Evolutionary conservation across 2,797 vertebrate species (phyloP).

Genomic region (Tarsius wallacei): DNA sequence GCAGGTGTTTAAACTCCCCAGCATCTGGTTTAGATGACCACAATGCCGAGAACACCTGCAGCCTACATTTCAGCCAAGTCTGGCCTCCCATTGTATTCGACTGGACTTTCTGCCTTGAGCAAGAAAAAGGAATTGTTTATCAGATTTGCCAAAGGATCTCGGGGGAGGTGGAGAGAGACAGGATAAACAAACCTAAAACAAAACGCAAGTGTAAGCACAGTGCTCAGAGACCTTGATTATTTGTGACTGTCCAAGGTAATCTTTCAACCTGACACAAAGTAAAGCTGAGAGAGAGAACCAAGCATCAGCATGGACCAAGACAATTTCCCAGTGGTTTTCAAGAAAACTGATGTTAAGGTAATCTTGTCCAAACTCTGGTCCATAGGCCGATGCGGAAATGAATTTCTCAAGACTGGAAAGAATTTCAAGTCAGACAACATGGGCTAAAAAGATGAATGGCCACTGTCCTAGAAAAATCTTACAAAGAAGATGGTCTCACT

Average conservation of each 20-base stretch:
- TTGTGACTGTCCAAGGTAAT: slow-evolving; percentile 69
- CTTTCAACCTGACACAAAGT: slow-evolving; percentile 60
- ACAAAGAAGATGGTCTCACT: not conserved
- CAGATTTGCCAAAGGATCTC: slow-evolving; percentile 87
- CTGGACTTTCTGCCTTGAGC: slow-evolving; percentile 88
- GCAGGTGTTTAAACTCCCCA: slow-evolving; percentile 93
- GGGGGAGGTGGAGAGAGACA: slow-evolving; percentile 81
- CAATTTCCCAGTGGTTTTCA: not conserved
- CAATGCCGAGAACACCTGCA: slow-evolving; percentile 91
- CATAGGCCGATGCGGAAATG: not conserved
- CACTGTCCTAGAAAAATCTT: not conserved
- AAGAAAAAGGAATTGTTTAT: slow-evolving; percentile 90
- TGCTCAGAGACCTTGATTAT: slow-evolving; percentile 57
- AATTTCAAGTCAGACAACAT: not conserved
- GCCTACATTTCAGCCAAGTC: slow-evolving; percentile 84
- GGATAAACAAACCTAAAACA: slow-evolving; percentile 86
- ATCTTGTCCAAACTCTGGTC: not conserved
- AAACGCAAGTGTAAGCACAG: slow-evolving; percentile 77
- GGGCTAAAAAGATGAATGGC: not conserved
- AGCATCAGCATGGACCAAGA: not conserved
- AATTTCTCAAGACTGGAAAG: not conserved
- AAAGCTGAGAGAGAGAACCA: not conserved
- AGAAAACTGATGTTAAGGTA: not conserved
- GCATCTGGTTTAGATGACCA: slow-evolving; percentile 93
- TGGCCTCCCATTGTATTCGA: slow-evolving; percentile 91